A percentile compares a stretch with the other conserved stretches of the same genome.
phyloP scores from a whole-genome alignment of 23 tunicate species.

The Styela clava region DNA sequence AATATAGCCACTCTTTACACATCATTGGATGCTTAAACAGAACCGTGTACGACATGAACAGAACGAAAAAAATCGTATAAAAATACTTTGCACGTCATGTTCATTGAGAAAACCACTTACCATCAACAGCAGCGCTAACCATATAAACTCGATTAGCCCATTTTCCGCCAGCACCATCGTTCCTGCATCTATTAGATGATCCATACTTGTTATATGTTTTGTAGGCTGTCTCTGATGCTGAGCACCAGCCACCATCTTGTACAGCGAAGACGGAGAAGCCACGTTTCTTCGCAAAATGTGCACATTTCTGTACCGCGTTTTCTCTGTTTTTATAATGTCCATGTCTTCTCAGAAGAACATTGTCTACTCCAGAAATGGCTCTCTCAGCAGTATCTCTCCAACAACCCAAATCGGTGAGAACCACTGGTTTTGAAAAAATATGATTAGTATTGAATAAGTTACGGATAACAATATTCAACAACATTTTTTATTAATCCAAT shows the following conservation, averaged over 20 bases:
- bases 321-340: conserved; percentile 3
- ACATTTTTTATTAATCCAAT: too few species aligned
- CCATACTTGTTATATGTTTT: conserved; percentile 17
- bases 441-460: too few species aligned
- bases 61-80: too few species aligned
- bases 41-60: too few species aligned
- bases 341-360: background rate
- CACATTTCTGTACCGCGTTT: conserved; percentile 25
- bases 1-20: too few species aligned
- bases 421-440: background rate
- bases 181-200: background rate
- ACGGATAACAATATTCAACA: too few species aligned
- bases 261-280: conserved; percentile 2
- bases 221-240: background rate
- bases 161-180: conserved; percentile 7
- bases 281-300: conserved; percentile 12
- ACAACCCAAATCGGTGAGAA: conserved; percentile 10
- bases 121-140: background rate
- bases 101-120: too few species aligned
- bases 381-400: background rate
- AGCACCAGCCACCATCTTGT: conserved; percentile 20
- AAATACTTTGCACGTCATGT: too few species aligned
- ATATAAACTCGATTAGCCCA: conserved; percentile 19
- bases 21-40: too few species aligned
- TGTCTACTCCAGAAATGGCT: conserved; percentile 8